Conservation (phyloP, 2,888 invertebrate genomes). For the Hecatera dysodea region DNA sequence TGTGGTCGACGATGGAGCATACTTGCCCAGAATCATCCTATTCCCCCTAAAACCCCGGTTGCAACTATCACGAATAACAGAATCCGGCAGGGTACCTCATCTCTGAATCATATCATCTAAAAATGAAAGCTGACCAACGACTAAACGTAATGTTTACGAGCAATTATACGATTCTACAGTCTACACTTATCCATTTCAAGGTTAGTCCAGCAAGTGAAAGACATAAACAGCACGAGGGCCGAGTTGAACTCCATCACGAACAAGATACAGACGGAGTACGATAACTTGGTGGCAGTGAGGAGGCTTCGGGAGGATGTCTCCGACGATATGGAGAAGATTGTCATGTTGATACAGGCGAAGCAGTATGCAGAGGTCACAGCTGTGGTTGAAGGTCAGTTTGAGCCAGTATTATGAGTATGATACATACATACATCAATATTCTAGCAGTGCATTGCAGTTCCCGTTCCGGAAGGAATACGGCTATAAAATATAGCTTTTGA, state of each 20-base stretch:
- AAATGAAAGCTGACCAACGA: not conserved
- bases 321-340: slow-evolving; percentile 94
- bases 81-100: too few relatives aligned
- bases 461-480: too few relatives aligned
- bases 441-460: too few relatives aligned
- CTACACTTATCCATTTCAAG: slow-evolving; percentile 79
- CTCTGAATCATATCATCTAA: too few relatives aligned
- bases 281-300: slow-evolving; percentile 95
- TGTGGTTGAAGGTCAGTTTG: slow-evolving; percentile 70
- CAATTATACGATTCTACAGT: not conserved
- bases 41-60: too few relatives aligned
- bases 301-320: slow-evolving; percentile 94
- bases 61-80: too few relatives aligned
- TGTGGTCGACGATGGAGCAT: too few relatives aligned
- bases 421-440: too few relatives aligned
- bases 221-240: slow-evolving; percentile 91
- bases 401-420: too few relatives aligned
- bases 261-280: slow-evolving; percentile 95
- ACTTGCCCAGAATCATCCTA: too few relatives aligned
- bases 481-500: too few relatives aligned
- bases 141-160: not conserved
- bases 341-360: slow-evolving; percentile 94
- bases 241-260: slow-evolving; percentile 92
- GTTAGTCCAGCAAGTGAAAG: slow-evolving; percentile 95
- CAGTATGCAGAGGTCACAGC: slow-evolving; percentile 64